phyloP scores from a whole-genome alignment of 1,140 invertebrate genomes.

The Aphis craccivora region DNA sequence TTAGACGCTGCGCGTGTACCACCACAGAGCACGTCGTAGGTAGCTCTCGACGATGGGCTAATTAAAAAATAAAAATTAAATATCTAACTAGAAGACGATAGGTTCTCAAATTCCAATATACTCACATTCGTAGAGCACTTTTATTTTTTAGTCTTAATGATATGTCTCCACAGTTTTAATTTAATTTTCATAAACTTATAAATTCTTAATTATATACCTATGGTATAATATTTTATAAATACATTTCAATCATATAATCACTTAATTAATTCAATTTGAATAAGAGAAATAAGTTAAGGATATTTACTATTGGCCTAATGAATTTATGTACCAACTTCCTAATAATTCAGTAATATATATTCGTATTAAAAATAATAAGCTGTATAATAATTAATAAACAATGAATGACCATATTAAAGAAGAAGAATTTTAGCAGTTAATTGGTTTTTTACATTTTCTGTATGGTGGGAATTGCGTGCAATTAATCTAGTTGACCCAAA shows the following conservation, averaged over 20 bases:
- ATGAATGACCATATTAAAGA: neutral
- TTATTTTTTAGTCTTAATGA: neutral
- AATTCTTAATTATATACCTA: neutral
- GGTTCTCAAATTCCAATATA: neutral
- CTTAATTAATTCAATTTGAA: too few species aligned
- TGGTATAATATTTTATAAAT: neutral
- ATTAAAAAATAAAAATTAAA: slow-evolving; percentile 40
- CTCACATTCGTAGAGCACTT: neutral
- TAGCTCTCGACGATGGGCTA: slow-evolving; percentile 19
- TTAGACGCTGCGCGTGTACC: slow-evolving; percentile 50
- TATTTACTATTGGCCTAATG: neutral
- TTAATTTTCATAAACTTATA: neutral
- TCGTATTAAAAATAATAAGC: neutral
- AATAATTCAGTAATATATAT: neutral
- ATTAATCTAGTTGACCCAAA: neutral
- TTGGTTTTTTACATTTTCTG: neutral
- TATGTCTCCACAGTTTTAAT: neutral
- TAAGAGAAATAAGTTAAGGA: neutral
- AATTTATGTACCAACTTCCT: neutral
- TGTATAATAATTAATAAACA: neutral
- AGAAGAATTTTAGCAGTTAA: neutral
- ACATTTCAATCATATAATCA: neutral
- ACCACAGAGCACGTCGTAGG: slow-evolving; percentile 33
- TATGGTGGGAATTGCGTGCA: neutral
- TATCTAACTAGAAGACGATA: neutral